Evolutionary conservation across 1,140 invertebrate species (phyloP).

Genomic region (Chironomus striatipennis): DNA sequence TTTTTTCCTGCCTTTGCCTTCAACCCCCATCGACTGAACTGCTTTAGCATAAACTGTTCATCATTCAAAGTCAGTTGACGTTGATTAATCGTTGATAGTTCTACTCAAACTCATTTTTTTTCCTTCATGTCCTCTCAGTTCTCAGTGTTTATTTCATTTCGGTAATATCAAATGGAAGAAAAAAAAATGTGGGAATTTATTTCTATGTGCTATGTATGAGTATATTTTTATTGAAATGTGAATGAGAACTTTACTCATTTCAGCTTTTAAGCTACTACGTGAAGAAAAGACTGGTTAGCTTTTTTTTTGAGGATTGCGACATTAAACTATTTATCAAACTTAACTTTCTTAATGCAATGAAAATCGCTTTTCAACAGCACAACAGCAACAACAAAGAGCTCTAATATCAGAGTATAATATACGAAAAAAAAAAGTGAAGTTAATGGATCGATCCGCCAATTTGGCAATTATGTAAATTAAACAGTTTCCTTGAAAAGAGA

Average conservation of each 20-base stretch:
- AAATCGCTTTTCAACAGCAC: not conserved
- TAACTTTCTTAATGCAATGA: constrained; percentile 5
- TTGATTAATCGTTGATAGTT: constrained; percentile 21
- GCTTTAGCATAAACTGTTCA: constrained; percentile 15
- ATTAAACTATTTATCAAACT: constrained; percentile 17
- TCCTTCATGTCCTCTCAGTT: not conserved
- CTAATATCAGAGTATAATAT: not conserved
- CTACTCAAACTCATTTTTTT: not conserved
- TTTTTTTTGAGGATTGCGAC: not conserved
- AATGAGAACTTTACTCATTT: not conserved
- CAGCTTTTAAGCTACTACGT: not conserved
- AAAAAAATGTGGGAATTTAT: not conserved
- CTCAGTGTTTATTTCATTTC: no score
- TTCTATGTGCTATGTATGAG: no score
- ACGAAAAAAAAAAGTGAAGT: not conserved
- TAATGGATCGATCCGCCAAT: not conserved
- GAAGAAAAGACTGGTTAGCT: not conserved
- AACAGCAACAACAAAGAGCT: not conserved
- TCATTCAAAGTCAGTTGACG: constrained; percentile 21
- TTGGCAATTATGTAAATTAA: constrained; percentile 9
- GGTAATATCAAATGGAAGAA: not conserved
- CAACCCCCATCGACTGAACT: not conserved
- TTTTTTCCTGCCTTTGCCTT: no score
- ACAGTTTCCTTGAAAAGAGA: not conserved
- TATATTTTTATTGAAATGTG: not conserved